Percentiles rank a stretch among this genome's conserved stretches.
phyloP scores from a whole-genome alignment of 2,113 vertebrate genomes.

The Corythornis cristatus region DNA sequence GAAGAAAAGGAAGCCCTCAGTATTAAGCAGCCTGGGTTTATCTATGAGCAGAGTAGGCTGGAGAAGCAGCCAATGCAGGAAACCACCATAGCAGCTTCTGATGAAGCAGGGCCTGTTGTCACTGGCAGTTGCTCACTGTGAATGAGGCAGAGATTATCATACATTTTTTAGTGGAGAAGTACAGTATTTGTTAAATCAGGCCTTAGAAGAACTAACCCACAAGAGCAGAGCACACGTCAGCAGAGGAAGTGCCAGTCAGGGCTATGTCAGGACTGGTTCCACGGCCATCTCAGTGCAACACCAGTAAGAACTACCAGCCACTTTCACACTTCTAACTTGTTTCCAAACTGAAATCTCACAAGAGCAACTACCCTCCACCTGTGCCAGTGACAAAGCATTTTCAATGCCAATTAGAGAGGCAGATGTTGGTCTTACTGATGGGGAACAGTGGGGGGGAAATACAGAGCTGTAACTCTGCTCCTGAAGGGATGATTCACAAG shows the following conservation, averaged over 20 bases:
- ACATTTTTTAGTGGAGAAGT: background rate
- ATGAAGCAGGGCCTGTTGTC: background rate
- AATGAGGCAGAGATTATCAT: background rate
- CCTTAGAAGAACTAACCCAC: background rate
- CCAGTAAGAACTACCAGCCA: background rate
- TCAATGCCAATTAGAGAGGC: background rate
- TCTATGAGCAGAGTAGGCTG: background rate
- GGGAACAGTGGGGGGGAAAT: background rate
- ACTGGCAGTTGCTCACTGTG: background rate
- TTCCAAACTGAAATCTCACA: background rate
- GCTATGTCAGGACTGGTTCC: background rate
- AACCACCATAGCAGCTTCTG: background rate
- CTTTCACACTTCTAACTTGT: background rate
- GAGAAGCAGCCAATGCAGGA: background rate
- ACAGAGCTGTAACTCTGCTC: background rate
- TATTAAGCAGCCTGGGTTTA: background rate
- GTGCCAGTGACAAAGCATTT: background rate
- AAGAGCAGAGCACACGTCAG: background rate
- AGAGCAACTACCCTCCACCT: background rate
- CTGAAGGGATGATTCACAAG: background rate
- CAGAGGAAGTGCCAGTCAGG: background rate
- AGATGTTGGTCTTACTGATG: background rate
- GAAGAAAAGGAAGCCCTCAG: background rate
- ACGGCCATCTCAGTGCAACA: background rate
- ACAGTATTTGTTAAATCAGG: background rate